Base-by-base conservation (phyloP, 1,140 invertebrate genomes). In the Trinorchestia longiramus region DNA sequence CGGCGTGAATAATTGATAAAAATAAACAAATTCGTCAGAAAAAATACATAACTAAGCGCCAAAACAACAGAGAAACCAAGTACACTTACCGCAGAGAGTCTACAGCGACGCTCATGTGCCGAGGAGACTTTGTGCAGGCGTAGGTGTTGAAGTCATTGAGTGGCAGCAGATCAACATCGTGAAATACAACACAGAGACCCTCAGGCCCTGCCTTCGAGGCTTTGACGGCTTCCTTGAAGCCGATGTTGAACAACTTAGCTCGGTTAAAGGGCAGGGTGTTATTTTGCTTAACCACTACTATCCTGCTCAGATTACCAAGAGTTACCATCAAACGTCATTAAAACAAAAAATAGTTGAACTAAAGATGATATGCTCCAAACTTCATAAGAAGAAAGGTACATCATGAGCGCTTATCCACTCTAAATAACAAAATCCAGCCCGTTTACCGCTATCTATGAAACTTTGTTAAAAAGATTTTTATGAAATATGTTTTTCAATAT, bases 41-140 rank as follows among this genome's bases (percentile, higher is more conserved):
- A 53, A 53, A 8, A 8, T 53, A 53, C 19, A 53, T 53, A 19
- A 53, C 19, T 53, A 53, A 53, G 47, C n/a, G 47, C 6, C 6
- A 53, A 53, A 53, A 53, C 47, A 53, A 53, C 47, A 6, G 6
- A 8, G 19, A 6, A 53, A 53, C 47, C 19, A 53, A 53, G 19
- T 53, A 53, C 47, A 53, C 95, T 92, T 40, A 97, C 95, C 96
- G 96, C n/a, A 99, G 98, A 97, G 98, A 99, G 97, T 99, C 98
- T 62, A 99, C 98, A n/a, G 99, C 99, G 0, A 99, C 99, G 88
- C 99, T 99, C 98, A 99, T 99, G 97, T 99, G 99, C 92, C 99
- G 97, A 0, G 99, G 99, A 97, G 99, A 98, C 94, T 97, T 97
- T 15, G 98, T 97, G 97, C 98, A 98, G 28, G 97, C 97, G 97